Evolutionary conservation across 2,113 vertebrate species (phyloP).

Genomic region (Rousettus leschenaultii): DNA sequence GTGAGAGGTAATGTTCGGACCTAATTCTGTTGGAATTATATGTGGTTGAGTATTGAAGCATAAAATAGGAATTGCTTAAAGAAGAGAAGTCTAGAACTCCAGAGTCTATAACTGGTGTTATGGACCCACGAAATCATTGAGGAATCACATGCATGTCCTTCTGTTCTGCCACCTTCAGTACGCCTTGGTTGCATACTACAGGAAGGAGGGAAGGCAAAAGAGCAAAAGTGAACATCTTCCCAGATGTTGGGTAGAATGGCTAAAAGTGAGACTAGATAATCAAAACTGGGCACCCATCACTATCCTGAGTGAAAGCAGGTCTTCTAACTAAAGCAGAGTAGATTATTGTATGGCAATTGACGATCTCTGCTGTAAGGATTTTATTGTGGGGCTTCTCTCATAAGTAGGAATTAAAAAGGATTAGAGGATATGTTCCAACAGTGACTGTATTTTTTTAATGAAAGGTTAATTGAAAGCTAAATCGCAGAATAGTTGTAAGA

Average conservation of each 20-base stretch:
- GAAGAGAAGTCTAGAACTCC: background rate
- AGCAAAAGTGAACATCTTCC: background rate
- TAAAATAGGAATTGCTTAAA: background rate
- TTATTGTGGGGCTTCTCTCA: background rate
- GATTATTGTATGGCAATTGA: background rate
- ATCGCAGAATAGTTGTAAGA: background rate
- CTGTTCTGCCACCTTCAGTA: background rate
- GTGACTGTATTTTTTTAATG: background rate
- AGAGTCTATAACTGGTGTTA: background rate
- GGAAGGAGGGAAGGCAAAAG: background rate
- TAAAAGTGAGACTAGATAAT: background rate
- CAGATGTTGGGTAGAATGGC: background rate
- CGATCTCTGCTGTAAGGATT: background rate
- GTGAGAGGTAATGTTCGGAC: background rate
- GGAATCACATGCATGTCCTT: background rate
- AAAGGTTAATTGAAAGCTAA: background rate
- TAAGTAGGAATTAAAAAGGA: background rate
- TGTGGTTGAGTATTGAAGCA: background rate
- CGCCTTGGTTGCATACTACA: background rate
- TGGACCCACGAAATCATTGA: background rate
- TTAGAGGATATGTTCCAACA: background rate
- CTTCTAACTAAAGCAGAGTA: background rate
- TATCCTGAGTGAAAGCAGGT: background rate
- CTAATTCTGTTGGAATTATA: background rate
- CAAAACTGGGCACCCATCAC: background rate